These are phyloP conservation scores for Myxocyprinus asiaticus DNA, from an alignment of 2,113 vertebrate genomes.

Conservation along the genomic window DNA sequence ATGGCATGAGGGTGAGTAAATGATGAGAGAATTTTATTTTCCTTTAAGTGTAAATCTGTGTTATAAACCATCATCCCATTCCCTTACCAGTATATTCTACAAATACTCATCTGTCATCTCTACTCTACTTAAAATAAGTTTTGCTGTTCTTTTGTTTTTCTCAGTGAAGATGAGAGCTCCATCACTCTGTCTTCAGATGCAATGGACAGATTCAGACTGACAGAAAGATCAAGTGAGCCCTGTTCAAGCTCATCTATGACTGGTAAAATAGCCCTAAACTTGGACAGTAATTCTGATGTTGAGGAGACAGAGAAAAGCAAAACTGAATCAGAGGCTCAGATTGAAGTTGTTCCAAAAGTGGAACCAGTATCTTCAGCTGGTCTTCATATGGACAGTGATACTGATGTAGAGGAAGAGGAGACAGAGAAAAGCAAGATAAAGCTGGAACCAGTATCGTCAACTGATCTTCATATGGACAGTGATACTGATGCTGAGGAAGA, in stretches of 20 bases:
- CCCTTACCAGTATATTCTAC: background rate
- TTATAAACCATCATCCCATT: background rate
- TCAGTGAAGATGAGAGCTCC: constrained; percentile 73
- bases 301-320: too few species aligned
- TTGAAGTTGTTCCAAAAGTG: too few species aligned
- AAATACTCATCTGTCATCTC: background rate
- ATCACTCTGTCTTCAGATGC: constrained; percentile 61
- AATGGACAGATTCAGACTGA: constrained; percentile 53
- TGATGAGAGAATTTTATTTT: too few species aligned
- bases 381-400: too few species aligned
- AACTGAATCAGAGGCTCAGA: too few species aligned
- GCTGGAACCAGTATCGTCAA: background rate
- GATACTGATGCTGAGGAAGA: constrained; percentile 56
- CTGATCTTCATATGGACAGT: constrained; percentile 63
- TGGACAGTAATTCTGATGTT: too few species aligned
- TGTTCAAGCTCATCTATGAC: constrained; percentile 17
- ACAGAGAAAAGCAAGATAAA: constrained; percentile 34
- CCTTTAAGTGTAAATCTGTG: background rate
- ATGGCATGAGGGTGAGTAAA: too few species aligned
- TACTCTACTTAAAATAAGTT: constrained; percentile 3
- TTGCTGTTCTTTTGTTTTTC: constrained; percentile 30
- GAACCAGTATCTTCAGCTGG: too few species aligned
- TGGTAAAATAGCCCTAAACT: constrained; percentile 54
- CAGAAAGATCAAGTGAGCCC: constrained; percentile 48
- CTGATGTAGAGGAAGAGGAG: constrained; percentile 62